Base-by-base conservation (phyloP, 2,888 invertebrate species). In the Mythimna vitellina region DNA sequence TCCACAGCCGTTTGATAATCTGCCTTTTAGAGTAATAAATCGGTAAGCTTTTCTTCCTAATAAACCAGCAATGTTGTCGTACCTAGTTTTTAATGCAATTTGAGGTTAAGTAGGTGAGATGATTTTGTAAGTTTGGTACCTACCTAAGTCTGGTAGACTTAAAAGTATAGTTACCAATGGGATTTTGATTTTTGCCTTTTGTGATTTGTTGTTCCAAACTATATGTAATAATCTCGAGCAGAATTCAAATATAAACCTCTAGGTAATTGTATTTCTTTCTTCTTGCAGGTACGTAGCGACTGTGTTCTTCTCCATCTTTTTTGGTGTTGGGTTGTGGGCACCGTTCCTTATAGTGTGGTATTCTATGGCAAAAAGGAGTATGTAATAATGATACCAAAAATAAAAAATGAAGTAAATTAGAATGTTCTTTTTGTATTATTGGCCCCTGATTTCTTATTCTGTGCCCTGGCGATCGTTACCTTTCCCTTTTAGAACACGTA, bases 281-380 rank as follows among this genome's bases (percentile, higher is more conserved):
- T 35, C 69, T 81, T 67, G 8, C 92, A 95, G 95, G 65, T 93
- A 89, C 79, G 86, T 90, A 0, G 85, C 90, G 0, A 93, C 94
- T 4, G 29, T 92, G 0, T 75, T 91, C 62, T 94, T 93, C 73
- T 65, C 89, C 5, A 0, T 95, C 1, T 88, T 95, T 57, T 93
- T 93, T 57, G 95, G 95, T 5, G 0, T 87, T 4, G 94, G 94
- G 0, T 78, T 94, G 1, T 94, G 93, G 93, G 91, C 94, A 1
- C 95, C 95, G 3, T 93, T 83, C 51, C 0, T 90, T 0, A 92
- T 95, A 57, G 73, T 95, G 3, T 95, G 95, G 95, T 95, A 95
- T 81, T 87, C 89, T 14, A 95, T 95, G 94, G 94, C 94, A 7
- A 95, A 95, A 80, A 91, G 82, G 78, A 89, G 90, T 51, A 61